phyloP scores from a whole-genome alignment of 2,113 vertebrate species.

The Jacana jacana region DNA sequence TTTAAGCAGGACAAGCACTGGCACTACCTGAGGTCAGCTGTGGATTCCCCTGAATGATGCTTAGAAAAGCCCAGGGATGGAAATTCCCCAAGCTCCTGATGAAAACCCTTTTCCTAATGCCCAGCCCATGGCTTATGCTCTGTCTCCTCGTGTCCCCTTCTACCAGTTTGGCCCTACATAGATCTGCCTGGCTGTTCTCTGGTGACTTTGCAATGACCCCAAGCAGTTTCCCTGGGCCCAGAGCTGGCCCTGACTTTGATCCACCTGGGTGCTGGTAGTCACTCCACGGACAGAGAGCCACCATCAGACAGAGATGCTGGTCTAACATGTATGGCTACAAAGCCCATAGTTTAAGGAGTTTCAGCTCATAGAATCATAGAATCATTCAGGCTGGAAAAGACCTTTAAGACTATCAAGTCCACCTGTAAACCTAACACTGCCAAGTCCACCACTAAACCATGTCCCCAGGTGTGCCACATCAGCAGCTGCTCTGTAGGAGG shows the following conservation, averaged over 20 bases:
- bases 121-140: neutral
- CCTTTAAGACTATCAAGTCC: neutral
- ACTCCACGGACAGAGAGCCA: neutral
- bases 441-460: neutral
- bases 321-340: rapidly evolving
- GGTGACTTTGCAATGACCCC: neutral
- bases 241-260: neutral
- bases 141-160: neutral
- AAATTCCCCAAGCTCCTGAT: neutral
- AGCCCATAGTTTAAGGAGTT: neutral
- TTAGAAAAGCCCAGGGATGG: neutral
- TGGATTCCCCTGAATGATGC: neutral
- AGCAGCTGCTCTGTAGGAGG: neutral
- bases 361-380: neutral
- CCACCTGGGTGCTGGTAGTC: neutral
- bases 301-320: neutral
- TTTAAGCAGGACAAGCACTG: neutral
- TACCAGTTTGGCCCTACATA: neutral
- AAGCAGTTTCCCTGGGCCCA: neutral
- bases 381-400: neutral
- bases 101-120: neutral
- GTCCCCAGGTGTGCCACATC: neutral
- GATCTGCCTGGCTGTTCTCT: neutral
- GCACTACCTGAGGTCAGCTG: neutral
- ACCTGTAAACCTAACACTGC: neutral